Percentiles rank a stretch among this genome's conserved stretches.
These are phyloP conservation scores for Metridium senile DNA, from an alignment of 92 coral and sea anemone species.

Conservation along the genomic window DNA sequence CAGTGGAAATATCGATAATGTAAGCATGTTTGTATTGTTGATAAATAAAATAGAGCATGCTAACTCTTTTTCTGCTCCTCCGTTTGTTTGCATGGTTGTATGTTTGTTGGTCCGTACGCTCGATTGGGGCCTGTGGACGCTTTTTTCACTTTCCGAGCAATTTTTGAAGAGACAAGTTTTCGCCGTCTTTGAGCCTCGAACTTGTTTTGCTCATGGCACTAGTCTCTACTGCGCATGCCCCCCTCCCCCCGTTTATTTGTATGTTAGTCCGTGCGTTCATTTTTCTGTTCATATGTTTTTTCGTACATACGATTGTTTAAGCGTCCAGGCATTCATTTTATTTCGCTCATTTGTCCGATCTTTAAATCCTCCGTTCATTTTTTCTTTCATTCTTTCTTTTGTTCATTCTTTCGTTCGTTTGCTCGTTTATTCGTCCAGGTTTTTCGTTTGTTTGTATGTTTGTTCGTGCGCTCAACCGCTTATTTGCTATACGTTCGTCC, in stretches of 20 bases:
- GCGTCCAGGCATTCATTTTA: not conserved
- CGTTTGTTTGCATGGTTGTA: no score
- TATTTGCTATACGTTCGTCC: not conserved
- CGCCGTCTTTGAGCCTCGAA: no score
- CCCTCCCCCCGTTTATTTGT: not conserved
- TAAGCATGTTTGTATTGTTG: no score
- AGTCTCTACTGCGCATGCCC: no score
- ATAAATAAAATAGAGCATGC: no score
- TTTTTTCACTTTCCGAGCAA: no score
- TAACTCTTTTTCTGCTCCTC: no score
- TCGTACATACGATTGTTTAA: not conserved
- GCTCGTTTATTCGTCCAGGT: not conserved
- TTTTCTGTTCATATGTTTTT: not conserved
- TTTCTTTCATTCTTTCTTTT: not conserved
- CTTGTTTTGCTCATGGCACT: no score
- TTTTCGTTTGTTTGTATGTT: not conserved
- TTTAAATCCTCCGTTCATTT: not conserved
- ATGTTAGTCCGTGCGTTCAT: not conserved
- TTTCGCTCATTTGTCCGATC: not conserved
- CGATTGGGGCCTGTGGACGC: no score
- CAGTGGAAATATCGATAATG: conserved; percentile 36
- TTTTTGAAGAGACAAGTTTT: no score
- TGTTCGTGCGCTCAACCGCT: not conserved
- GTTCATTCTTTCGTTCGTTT: not conserved
- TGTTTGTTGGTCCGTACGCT: no score